Evolutionary conservation across 2,797 vertebrate species (phyloP).

Genomic region (Sebastiscus tertius): DNA sequence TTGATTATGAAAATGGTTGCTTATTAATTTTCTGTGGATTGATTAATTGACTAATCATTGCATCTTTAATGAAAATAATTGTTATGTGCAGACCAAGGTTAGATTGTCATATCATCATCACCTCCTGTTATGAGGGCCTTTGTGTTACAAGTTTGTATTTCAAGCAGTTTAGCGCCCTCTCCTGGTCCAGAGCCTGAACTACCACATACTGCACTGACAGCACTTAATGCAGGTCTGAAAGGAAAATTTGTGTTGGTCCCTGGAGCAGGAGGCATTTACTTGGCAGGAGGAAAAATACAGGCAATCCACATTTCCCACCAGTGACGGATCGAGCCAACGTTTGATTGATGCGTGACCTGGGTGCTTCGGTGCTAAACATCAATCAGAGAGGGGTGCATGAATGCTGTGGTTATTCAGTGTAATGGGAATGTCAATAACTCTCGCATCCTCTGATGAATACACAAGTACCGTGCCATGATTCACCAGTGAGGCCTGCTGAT

Average conservation of each 20-base stretch:
- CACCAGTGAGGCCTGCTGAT: constrained; percentile 41
- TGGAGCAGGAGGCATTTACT: constrained; percentile 30
- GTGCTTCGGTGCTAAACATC: constrained; percentile 28
- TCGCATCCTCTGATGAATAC: constrained; percentile 48
- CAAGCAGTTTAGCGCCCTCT: constrained; percentile 43
- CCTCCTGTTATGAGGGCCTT: not conserved
- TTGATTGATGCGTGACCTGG: constrained; percentile 51
- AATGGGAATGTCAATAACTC: constrained; percentile 61
- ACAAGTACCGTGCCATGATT: constrained; percentile 34
- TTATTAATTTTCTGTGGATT: not conserved
- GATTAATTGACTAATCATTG: not conserved
- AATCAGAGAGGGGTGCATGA: constrained; percentile 31
- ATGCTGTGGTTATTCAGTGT: constrained; percentile 50
- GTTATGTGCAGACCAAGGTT: not conserved
- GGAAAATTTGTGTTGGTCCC: not conserved
- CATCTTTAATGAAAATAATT: not conserved
- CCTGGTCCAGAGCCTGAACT: constrained; percentile 16
- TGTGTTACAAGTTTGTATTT: not conserved
- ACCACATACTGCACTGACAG: not conserved
- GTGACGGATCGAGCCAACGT: constrained; percentile 10
- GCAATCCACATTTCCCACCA: constrained; percentile 32
- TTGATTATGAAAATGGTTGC: not conserved
- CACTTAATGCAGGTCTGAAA: not conserved
- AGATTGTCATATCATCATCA: not conserved
- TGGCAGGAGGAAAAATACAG: constrained; percentile 20